Base-by-base conservation (phyloP, 2,797 vertebrate genomes). In the Sebastes ruberrimus region DNA sequence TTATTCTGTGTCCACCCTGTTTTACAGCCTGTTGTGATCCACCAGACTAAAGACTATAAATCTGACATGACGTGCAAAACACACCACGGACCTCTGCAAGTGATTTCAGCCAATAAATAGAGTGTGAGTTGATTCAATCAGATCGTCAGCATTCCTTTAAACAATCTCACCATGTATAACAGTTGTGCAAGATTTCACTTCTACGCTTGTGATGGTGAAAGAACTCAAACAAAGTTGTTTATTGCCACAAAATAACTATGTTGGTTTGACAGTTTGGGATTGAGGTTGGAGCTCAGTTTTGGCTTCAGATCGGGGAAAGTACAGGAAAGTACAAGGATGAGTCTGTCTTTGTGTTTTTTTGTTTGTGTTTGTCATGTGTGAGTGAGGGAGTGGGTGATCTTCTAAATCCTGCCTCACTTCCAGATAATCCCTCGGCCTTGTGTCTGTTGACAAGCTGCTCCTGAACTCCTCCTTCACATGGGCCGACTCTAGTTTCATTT, bases 251-350 rank as follows among this genome's bases (percentile, higher is more conserved):
- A 65, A n/a, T 74, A 71, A 72, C 62, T 61, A 62, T n/a, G 55
- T 22, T 57, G 64, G 62, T 79, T 55, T 74, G 64, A 78, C 10
- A 32, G 59, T 73, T 69, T 70, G 57, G 18, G 74, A 64, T 6
- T 75, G 73, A 59, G 73, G 74, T 78, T 1, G 16, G 35, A 42
- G 6, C 3, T 73, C 7, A 42, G 67, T 53, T 75, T 68, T 76
- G 42, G 53, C 68, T 77, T 74, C 25, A 69, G 56, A 32, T 27
- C n/a, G 56, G 75, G 61, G 32, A 73, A 73, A 81, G 74, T 76
- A 67, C 74, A 70, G 53, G 42, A 63, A 56, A 65, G 23, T 27
- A 73, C 62, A 72, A 70, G 25, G 65, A 56, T 4, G 14, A 9
- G 49, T 22, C 10, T 27, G 30, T 10, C 13, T 67, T 32, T 85